These are phyloP conservation scores for Iphiclides podalirius DNA, from an alignment of 2,888 invertebrate genomes.

Conservation along the genomic window DNA sequence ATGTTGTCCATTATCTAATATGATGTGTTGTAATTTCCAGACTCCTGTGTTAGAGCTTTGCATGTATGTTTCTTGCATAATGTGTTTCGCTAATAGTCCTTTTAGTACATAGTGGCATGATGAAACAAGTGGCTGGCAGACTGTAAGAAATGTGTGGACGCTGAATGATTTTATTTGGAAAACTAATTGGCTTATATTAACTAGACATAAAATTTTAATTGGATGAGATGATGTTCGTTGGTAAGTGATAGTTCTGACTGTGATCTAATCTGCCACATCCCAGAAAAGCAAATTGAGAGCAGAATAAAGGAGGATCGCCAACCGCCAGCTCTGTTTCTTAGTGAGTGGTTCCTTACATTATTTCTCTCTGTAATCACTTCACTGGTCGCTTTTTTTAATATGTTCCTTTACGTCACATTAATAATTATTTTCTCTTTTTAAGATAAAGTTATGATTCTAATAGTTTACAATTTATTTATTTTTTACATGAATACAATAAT, in stretches of 20 bases:
- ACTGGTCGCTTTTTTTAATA: conserved; percentile 15
- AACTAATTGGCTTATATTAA: not conserved
- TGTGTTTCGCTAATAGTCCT: not conserved
- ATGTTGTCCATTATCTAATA: conserved; percentile 6
- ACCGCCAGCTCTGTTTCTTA: conserved; percentile 23
- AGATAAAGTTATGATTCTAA: no score
- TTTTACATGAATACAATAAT: no score
- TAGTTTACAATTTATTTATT: no score
- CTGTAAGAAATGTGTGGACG: conserved; percentile 1
- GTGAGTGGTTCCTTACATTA: conserved; percentile 19
- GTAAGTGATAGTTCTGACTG: conserved; percentile 23
- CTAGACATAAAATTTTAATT: conserved; percentile 6
- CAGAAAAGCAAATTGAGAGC: conserved; percentile 25
- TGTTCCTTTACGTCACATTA: conserved; percentile 3
- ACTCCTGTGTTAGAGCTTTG: conserved; percentile 20
- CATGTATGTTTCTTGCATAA: conserved; percentile 14
- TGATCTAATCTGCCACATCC: conserved; percentile 24
- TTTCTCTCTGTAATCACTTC: conserved; percentile 6
- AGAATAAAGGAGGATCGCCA: conserved; percentile 24
- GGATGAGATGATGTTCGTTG: conserved; percentile 10
- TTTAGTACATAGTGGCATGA: conserved; percentile 5
- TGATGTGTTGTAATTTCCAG: conserved; percentile 16
- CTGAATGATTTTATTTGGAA: conserved; percentile 12
- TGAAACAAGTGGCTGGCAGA: conserved; percentile 1
- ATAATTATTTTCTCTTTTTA: no score